These are phyloP conservation scores for Pygocentrus nattereri DNA, from an alignment of 2,797 vertebrate species.

Conservation along the genomic window DNA sequence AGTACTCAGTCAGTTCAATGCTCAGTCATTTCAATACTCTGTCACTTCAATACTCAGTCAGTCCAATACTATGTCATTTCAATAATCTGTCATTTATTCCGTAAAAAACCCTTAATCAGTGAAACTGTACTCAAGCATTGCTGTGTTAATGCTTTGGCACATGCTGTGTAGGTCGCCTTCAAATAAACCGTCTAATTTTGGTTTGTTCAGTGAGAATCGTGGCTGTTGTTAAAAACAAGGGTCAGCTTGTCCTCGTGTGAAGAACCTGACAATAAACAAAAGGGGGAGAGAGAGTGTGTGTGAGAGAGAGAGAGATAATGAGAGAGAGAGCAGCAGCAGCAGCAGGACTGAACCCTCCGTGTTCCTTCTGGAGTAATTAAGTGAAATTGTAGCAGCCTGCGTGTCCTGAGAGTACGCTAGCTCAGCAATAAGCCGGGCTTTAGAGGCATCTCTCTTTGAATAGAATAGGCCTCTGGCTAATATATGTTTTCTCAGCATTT, in stretches of 20 bases:
- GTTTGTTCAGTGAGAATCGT: neutral
- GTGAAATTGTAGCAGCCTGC: constrained; percentile 45
- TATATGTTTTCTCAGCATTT: constrained; percentile 59
- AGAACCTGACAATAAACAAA: constrained; percentile 39
- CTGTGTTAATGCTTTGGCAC: too few relatives aligned
- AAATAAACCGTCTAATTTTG: neutral
- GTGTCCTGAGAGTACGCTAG: constrained; percentile 50
- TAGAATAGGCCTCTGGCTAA: constrained; percentile 66
- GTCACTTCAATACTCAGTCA: too few relatives aligned
- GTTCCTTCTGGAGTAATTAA: constrained; percentile 64
- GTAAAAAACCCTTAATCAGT: too few relatives aligned
- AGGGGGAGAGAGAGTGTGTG: constrained; percentile 14
- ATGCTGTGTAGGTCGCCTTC: too few relatives aligned
- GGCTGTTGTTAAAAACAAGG: constrained; percentile 22
- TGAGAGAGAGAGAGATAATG: constrained; percentile 11
- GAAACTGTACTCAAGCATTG: too few relatives aligned
- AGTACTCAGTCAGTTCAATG: too few relatives aligned
- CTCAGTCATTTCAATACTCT: too few relatives aligned
- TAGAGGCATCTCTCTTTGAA: constrained; percentile 46
- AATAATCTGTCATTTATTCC: too few relatives aligned
- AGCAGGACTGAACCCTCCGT: constrained; percentile 22
- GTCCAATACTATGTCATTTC: too few relatives aligned
- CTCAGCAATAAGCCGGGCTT: constrained; percentile 49
- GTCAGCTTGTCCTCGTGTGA: constrained; percentile 5
- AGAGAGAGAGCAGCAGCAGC: constrained; percentile 4